A percentile compares a stretch with the other conserved stretches of the same genome.
Evolutionary conservation across 1,140 invertebrate genomes (phyloP).

Genomic region (Arion vulgaris): DNA sequence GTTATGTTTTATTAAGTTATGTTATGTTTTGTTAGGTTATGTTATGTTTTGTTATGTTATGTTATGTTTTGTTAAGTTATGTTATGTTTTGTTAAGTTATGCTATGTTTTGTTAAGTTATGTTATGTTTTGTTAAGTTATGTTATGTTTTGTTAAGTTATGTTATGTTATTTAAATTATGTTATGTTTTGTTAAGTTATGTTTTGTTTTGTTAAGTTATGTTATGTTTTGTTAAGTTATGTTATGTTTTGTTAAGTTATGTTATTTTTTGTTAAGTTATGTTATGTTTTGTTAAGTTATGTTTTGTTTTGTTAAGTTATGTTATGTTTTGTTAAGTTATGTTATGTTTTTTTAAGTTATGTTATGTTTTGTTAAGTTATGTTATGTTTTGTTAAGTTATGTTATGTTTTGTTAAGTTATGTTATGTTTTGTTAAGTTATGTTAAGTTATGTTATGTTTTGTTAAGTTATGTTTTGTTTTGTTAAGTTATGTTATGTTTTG

Average conservation of each 20-base stretch:
- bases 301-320: too few species aligned
- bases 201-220: not conserved
- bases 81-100: not conserved
- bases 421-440: too few species aligned
- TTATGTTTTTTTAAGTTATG: too few species aligned
- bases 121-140: not conserved
- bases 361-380: too few species aligned
- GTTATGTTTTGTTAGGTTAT: not conserved
- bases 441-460: too few species aligned
- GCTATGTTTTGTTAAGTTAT: not conserved
- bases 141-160: not conserved
- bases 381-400: too few species aligned
- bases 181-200: not conserved
- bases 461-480: too few species aligned
- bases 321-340: too few species aligned
- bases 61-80: not conserved
- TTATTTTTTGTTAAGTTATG: not conserved
- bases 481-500: too few species aligned
- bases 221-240: not conserved
- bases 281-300: too few species aligned
- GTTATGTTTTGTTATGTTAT: not conserved
- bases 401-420: too few species aligned
- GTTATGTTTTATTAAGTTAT: not conserved
- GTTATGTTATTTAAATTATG: not conserved
- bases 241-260: not conserved